phyloP scores from a whole-genome alignment of 2,797 vertebrate species.

The Mormyrus hasselquistii region DNA sequence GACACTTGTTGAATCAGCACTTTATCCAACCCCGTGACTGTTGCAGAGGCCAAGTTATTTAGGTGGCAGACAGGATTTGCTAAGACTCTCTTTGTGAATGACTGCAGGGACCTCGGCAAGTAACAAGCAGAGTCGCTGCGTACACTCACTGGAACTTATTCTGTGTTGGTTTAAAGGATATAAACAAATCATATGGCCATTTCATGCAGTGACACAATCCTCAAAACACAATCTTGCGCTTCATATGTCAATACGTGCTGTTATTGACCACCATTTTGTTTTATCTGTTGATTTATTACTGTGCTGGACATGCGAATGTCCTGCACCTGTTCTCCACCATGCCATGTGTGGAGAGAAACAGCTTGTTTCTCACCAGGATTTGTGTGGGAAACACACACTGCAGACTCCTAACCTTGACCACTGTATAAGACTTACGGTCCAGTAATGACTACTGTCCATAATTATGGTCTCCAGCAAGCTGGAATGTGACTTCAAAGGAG shows the following conservation, averaged over 20 bases:
- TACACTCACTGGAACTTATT: neutral
- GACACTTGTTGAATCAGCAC: neutral
- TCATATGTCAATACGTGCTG: neutral
- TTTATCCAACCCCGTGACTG: neutral
- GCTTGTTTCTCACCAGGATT: constrained; percentile 13
- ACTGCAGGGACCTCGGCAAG: neutral
- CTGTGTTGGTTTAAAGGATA: neutral
- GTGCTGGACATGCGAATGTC: neutral
- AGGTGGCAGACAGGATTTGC: neutral
- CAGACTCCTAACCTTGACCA: constrained; percentile 65
- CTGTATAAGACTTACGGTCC: constrained; percentile 26
- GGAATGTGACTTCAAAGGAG: constrained; percentile 21
- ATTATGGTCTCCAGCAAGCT: neutral
- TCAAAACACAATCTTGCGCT: neutral
- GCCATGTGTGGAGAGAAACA: neutral
- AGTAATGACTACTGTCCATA: constrained; percentile 15
- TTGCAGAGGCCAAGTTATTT: neutral
- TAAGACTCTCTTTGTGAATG: neutral
- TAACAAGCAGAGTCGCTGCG: neutral
- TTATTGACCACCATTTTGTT: neutral
- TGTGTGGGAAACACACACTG: constrained; percentile 58
- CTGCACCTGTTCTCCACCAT: neutral
- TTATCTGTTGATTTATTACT: neutral
- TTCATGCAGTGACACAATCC: neutral
- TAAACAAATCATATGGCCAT: neutral